These are phyloP conservation scores for Pelusios castaneus DNA, from an alignment of 2,113 vertebrate species.

Conservation along the genomic window DNA sequence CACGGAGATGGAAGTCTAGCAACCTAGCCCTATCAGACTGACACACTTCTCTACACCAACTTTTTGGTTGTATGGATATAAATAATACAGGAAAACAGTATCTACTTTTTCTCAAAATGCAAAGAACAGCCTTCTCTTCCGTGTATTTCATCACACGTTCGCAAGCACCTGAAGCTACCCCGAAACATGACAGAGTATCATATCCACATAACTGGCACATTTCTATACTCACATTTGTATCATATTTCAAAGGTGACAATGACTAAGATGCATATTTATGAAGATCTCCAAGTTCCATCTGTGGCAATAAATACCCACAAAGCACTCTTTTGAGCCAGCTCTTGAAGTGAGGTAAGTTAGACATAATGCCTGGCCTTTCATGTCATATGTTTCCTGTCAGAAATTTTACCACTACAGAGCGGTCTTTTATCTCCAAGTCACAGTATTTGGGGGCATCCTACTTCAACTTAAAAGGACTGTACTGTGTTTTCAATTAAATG, in stretches of 20 bases:
- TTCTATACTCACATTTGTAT: accelerated
- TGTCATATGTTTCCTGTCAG: neutral
- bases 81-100: accelerated
- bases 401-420: accelerated
- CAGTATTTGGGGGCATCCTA: neutral
- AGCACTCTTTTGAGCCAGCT: neutral
- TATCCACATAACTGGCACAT: accelerated
- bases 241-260: neutral
- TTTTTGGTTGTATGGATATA: neutral
- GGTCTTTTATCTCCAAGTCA: accelerated
- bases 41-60: neutral
- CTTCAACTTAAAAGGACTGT: neutral
- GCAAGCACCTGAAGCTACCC: neutral
- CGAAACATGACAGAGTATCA: neutral
- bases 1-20: neutral
- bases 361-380: neutral
- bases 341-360: neutral
- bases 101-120: neutral
- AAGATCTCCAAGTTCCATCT: accelerated
- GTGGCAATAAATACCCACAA: accelerated
- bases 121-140: neutral
- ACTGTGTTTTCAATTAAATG: neutral
- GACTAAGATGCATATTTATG: accelerated
- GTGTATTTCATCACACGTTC: accelerated
- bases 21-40: neutral